Evolutionary conservation across 2,888 invertebrate species (phyloP).

Genomic region (Candidula unifasciata): DNA sequence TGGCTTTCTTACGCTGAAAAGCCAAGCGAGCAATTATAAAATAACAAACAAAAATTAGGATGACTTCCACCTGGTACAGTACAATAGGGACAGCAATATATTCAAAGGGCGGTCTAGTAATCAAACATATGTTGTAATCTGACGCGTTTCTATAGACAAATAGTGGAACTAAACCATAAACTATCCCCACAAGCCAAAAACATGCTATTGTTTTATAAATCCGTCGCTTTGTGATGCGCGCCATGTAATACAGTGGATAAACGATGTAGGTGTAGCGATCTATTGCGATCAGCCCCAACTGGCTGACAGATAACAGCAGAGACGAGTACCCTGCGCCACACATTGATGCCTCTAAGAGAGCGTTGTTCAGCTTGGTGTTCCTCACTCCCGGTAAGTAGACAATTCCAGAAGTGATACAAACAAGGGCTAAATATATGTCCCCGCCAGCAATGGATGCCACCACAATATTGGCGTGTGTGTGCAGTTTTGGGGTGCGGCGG

Average conservation of each 20-base stretch:
- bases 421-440: not conserved
- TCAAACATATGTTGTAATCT: not conserved
- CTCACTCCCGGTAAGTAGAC: not conserved
- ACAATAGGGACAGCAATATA: not conserved
- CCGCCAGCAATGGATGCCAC: not conserved
- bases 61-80: not conserved
- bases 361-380: not conserved
- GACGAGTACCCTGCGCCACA: not conserved
- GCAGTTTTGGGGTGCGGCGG: conserved; percentile 1
- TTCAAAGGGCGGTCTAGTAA: not conserved
- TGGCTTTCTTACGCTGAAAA: conserved; percentile 2
- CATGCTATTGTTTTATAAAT: not conserved
- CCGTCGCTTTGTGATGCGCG: not conserved
- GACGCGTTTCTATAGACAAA: not conserved
- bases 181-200: not conserved
- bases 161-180: not conserved
- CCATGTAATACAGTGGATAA: conserved; percentile 17
- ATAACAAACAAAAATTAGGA: conserved; percentile 2
- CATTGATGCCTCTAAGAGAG: not conserved
- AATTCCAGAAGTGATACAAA: not conserved
- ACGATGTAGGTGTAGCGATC: conserved; percentile 37
- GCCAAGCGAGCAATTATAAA: conserved; percentile 26
- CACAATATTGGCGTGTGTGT: not conserved
- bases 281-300: conserved; percentile 15
- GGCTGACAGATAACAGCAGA: not conserved